Conservation (phyloP, 1,140 invertebrate species). For the Globodera ellingtonae region DNA sequence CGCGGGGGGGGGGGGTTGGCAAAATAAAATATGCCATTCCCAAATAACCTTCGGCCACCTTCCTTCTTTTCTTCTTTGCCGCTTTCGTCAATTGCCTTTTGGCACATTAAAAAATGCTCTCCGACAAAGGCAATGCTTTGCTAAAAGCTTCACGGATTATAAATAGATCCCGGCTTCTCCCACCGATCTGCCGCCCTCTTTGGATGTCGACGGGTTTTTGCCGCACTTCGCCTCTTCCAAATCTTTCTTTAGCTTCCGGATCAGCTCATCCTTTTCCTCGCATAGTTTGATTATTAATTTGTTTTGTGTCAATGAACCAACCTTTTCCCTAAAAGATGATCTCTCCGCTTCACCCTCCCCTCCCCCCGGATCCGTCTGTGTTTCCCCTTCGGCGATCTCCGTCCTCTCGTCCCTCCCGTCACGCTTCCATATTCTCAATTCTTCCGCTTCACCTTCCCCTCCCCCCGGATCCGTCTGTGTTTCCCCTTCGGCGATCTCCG, state of each 20-base stretch:
- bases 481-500: conserved; percentile 18
- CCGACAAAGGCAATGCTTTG: conserved; percentile 27
- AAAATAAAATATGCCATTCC: too few species aligned
- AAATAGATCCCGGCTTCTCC: not conserved
- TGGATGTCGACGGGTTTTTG: not conserved
- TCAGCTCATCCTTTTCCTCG: conserved; percentile 32
- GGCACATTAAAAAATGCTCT: conserved; percentile 34
- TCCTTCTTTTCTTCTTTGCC: conserved; percentile 18
- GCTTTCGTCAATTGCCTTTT: conserved; percentile 19
- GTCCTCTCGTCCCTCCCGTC: conserved; percentile 11
- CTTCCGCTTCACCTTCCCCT: not conserved
- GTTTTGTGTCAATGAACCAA: not conserved
- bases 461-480: conserved; percentile 27
- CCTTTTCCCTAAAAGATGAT: not conserved
- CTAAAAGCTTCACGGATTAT: conserved; percentile 20
- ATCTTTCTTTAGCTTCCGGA: conserved; percentile 11
- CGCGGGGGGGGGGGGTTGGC: too few species aligned
- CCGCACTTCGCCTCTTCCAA: conserved; percentile 10
- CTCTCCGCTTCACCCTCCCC: conserved; percentile 14
- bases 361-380: conserved; percentile 24
- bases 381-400: conserved; percentile 21
- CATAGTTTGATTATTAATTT: not conserved
- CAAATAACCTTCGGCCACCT: conserved; percentile 16
- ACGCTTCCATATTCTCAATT: not conserved
- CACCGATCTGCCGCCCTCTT: conserved; percentile 14